Conservation (phyloP, 2,797 vertebrate genomes). For the Syngnathus acus region DNA sequence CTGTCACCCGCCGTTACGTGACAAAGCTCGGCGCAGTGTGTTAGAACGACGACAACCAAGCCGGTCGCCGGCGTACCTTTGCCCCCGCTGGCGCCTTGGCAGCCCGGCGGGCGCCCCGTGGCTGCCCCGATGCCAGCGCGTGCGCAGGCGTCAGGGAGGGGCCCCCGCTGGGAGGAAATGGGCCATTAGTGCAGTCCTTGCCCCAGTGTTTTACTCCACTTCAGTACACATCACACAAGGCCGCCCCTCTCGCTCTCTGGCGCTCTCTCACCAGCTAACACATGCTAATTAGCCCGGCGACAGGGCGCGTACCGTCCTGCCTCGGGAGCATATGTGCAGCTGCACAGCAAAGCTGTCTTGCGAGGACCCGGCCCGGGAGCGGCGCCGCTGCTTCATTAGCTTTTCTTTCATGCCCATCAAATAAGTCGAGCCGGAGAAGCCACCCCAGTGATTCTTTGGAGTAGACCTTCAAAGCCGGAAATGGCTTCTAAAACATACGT, state of each 20-base stretch:
- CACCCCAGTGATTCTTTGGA: constrained; percentile 12
- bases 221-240: constrained; percentile 63
- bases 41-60: neutral
- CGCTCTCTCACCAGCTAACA: constrained; percentile 60
- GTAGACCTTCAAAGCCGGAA: neutral
- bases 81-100: constrained; percentile 24
- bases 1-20: neutral
- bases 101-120: constrained; percentile 42
- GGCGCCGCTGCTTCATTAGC: constrained; percentile 31
- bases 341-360: constrained; percentile 36
- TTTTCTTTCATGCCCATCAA: constrained; percentile 34
- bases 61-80: neutral
- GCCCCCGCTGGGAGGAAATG: constrained; percentile 58
- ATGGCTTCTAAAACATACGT: neutral
- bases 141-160: constrained; percentile 45
- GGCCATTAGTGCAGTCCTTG: constrained; percentile 66
- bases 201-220: constrained; percentile 64
- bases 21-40: neutral
- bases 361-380: constrained; percentile 14
- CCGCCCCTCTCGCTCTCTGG: constrained; percentile 38
- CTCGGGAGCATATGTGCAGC: constrained; percentile 45
- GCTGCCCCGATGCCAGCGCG: constrained; percentile 56
- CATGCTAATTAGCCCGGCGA: constrained; percentile 64
- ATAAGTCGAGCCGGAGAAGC: constrained; percentile 20
- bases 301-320: constrained; percentile 42